Evolutionary conservation across 1,140 invertebrate species (phyloP).

Genomic region (Bombus turneri): DNA sequence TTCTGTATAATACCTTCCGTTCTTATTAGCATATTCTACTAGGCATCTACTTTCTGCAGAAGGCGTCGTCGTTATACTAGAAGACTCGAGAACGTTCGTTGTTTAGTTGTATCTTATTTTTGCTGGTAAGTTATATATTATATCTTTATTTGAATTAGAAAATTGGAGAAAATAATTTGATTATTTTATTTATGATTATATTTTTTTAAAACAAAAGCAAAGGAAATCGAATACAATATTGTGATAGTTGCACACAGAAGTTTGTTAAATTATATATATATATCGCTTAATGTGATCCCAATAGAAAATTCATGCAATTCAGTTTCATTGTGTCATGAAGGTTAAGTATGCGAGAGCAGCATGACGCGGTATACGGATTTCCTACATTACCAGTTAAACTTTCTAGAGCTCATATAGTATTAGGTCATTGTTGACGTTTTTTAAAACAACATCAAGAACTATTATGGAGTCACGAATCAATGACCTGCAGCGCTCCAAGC

Average conservation of each 20-base stretch:
- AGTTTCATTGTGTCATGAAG: background rate
- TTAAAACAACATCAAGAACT: background rate
- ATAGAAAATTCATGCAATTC: background rate
- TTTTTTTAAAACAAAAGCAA: background rate
- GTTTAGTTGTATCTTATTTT: too few relatives aligned
- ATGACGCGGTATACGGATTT: background rate
- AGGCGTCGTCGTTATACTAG: background rate
- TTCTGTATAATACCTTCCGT: background rate
- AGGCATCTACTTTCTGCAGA: background rate
- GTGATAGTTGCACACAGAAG: background rate
- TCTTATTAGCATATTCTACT: background rate
- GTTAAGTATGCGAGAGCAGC: background rate
- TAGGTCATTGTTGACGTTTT: conserved; percentile 8
- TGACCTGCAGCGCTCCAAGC: conserved; percentile 17
- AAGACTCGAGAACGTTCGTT: background rate
- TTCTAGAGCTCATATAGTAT: conserved; percentile 18
- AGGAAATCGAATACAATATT: background rate
- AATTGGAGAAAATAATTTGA: background rate
- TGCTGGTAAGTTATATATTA: conserved; percentile 27
- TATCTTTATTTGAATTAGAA: background rate
- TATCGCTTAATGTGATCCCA: background rate
- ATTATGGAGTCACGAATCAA: background rate
- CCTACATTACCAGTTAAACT: background rate
- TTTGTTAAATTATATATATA: background rate
- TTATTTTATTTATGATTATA: background rate